These are phyloP conservation scores for Polylopha cassiicola DNA, from an alignment of 2,888 invertebrate species.

Conservation along the genomic window DNA sequence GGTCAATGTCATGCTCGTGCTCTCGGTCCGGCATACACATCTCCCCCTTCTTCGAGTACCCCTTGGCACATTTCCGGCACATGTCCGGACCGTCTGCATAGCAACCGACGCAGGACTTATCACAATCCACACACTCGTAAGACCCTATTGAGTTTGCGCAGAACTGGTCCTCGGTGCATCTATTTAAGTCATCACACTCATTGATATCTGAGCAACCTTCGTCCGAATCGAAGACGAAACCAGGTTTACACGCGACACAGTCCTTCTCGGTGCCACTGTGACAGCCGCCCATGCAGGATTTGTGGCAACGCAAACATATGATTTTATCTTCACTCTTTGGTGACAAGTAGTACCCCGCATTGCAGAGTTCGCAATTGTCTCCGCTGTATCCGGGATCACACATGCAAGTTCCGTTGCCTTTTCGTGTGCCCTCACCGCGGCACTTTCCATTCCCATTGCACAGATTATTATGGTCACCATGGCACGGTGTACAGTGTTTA, in stretches of 20 bases:
- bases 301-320: slow-evolving; percentile 87
- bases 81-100: slow-evolving; percentile 94
- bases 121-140: slow-evolving; percentile 88
- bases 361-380: slow-evolving; percentile 86
- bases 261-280: slow-evolving; percentile 83
- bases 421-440: slow-evolving; percentile 91
- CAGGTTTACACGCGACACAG: slow-evolving; percentile 77
- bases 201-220: slow-evolving; percentile 90
- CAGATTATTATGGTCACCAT: slow-evolving; percentile 82
- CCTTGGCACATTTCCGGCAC: slow-evolving; percentile 88
- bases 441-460: slow-evolving; percentile 90
- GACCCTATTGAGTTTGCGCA: slow-evolving; percentile 94
- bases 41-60: slow-evolving; percentile 83
- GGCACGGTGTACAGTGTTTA: slow-evolving; percentile 86
- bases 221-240: slow-evolving; percentile 84
- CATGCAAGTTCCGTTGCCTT: slow-evolving; percentile 93
- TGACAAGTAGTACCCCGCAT: slow-evolving; percentile 82
- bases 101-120: slow-evolving; percentile 89
- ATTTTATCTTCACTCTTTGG: slow-evolving; percentile 85
- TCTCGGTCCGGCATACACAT: slow-evolving; percentile 83
- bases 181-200: slow-evolving; percentile 82
- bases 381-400: slow-evolving; percentile 92
- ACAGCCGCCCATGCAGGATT: slow-evolving; percentile 86
- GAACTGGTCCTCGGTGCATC: slow-evolving; percentile 83
- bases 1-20: slow-evolving; percentile 45